phyloP scores from a whole-genome alignment of 2,888 invertebrate genomes.

The Trichopoda pennipes region DNA sequence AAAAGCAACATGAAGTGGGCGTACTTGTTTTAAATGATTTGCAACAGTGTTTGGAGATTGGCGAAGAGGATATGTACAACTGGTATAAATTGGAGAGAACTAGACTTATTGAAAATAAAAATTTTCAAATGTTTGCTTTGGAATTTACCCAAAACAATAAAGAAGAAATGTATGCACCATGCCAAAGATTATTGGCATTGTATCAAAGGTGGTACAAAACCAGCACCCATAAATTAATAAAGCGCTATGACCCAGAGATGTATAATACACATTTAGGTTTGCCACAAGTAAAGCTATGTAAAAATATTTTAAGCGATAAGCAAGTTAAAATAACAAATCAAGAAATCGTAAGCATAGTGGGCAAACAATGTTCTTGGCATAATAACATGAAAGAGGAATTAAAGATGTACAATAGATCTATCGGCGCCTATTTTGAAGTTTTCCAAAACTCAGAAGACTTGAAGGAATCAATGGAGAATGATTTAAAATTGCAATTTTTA shows the following conservation, averaged over 20 bases:
- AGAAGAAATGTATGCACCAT: slow-evolving; percentile 72
- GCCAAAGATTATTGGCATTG: slow-evolving; percentile 67
- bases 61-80: slow-evolving; percentile 70
- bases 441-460: slow-evolving; percentile 32
- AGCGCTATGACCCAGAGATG: slow-evolving; percentile 50
- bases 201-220: slow-evolving; percentile 73
- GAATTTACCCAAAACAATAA: slow-evolving; percentile 70
- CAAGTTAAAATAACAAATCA: slow-evolving; percentile 70
- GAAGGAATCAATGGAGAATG: slow-evolving; percentile 27
- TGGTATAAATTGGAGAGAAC: slow-evolving; percentile 68
- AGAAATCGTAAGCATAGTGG: slow-evolving; percentile 65
- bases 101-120: slow-evolving; percentile 70
- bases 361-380: slow-evolving; percentile 60
- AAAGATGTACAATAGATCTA: slow-evolving; percentile 64
- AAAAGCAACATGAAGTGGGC: slow-evolving; percentile 73
- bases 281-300: slow-evolving; percentile 73
- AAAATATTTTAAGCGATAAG: slow-evolving; percentile 54
- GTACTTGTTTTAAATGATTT: slow-evolving; percentile 71
- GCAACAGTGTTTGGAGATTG: slow-evolving; percentile 60
- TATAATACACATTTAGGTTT: slow-evolving; percentile 75
- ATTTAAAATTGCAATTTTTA: slow-evolving; percentile 26
- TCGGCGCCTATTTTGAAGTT: slow-evolving; percentile 69
- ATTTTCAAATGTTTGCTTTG: slow-evolving; percentile 71
- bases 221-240: slow-evolving; percentile 56
- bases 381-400: slow-evolving; percentile 57